Conservation (phyloP, 2,113 vertebrate species). For the Pomatostomus ruficeps region DNA sequence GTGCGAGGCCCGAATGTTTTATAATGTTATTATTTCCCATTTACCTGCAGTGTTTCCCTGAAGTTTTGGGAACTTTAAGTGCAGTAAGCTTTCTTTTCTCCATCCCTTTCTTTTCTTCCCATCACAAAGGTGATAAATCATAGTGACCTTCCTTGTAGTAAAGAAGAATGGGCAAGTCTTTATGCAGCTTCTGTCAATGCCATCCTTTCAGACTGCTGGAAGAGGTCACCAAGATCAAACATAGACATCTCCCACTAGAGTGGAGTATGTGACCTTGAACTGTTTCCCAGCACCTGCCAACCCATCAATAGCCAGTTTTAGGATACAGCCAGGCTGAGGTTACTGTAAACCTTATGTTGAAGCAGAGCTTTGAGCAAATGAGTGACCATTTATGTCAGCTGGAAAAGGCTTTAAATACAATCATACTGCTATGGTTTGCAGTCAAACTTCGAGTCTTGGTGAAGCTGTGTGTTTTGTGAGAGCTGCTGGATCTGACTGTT, state of each 20-base stretch:
- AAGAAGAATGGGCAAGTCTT: slow-evolving; percentile 37
- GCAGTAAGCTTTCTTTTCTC: neutral
- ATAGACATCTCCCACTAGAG: slow-evolving; percentile 32
- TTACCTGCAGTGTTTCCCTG: neutral
- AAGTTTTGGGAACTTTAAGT: neutral
- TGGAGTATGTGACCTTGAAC: slow-evolving; percentile 22
- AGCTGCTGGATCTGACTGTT: neutral
- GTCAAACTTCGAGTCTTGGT: neutral
- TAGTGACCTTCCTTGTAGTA: slow-evolving; percentile 10
- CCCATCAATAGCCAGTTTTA: slow-evolving; percentile 30
- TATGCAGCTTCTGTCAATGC: slow-evolving; percentile 46
- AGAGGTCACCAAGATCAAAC: slow-evolving; percentile 47
- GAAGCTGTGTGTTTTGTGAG: neutral
- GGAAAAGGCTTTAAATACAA: neutral
- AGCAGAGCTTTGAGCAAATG: slow-evolving; percentile 11
- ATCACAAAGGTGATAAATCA: slow-evolving; percentile 6
- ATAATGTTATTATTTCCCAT: neutral
- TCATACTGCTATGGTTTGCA: neutral
- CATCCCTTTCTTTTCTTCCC: slow-evolving; percentile 1
- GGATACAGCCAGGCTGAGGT: neutral
- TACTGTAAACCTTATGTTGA: neutral
- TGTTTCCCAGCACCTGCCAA: slow-evolving; percentile 21
- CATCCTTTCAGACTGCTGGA: slow-evolving; percentile 22
- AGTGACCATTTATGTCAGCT: neutral
- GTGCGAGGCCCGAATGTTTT: neutral